Conservation (phyloP, 2,113 vertebrate species). For the Rattus rattus region DNA sequence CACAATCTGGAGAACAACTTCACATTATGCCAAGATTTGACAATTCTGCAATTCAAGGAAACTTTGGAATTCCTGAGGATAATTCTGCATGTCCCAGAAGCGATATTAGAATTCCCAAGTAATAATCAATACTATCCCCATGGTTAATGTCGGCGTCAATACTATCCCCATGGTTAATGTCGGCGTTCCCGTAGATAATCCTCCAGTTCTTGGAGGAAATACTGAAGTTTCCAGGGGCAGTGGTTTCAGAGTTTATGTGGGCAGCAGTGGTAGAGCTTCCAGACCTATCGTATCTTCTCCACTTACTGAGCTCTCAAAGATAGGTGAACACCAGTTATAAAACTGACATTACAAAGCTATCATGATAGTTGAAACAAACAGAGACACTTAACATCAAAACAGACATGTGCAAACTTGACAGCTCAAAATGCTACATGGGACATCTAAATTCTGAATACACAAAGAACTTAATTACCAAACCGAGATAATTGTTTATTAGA, state of each 20-base stretch:
- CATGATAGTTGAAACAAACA: not conserved
- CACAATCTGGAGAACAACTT: conserved; percentile 91
- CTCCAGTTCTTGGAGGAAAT: conserved; percentile 57
- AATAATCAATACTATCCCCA: not conserved
- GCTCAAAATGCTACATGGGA: not conserved
- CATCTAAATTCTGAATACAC: not conserved
- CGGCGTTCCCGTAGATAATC: not conserved
- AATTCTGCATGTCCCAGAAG: not conserved
- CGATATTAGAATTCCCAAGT: conserved; percentile 53
- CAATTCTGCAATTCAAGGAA: conserved; percentile 90
- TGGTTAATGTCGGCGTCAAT: not conserved
- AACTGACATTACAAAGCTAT: not conserved
- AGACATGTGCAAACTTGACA: not conserved
- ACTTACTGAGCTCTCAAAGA: conserved; percentile 58
- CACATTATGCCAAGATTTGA: conserved; percentile 93
- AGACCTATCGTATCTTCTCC: not conserved
- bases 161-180: not conserved
- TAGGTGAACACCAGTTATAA: conserved; percentile 53
- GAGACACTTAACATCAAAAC: not conserved
- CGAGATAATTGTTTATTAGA: not conserved
- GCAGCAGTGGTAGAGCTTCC: not conserved
- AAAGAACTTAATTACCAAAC: not conserved
- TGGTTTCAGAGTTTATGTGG: not conserved
- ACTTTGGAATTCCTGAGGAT: conserved; percentile 66
- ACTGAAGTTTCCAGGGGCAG: not conserved